Evolutionary conservation across 2,888 invertebrate genomes (phyloP).

Genomic region (Ptilodon capucinus): DNA sequence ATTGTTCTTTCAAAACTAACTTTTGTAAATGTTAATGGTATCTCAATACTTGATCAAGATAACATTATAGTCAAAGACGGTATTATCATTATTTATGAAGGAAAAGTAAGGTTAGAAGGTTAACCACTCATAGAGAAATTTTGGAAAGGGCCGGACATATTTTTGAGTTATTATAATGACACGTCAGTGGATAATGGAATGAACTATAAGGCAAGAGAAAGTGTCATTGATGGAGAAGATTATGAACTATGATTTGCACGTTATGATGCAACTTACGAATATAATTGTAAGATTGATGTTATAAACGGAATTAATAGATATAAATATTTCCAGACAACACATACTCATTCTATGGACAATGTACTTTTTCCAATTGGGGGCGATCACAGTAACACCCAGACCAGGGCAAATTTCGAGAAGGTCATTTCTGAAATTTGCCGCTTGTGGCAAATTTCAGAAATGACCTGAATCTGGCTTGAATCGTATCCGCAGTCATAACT

Average conservation of each 20-base stretch:
- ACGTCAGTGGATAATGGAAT: conserved; percentile 20
- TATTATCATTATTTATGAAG: not conserved
- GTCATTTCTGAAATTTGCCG: too few species aligned
- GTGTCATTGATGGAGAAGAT: conserved; percentile 16
- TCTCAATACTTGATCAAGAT: not conserved
- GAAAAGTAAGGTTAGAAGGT: conserved; percentile 41
- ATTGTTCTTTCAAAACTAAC: not conserved
- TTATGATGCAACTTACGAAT: conserved; percentile 20
- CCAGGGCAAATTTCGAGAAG: too few species aligned
- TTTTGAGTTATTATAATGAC: conserved; percentile 24
- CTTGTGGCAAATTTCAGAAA: too few species aligned
- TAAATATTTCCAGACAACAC: too few species aligned
- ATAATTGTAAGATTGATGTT: not conserved
- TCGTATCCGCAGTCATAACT: too few species aligned
- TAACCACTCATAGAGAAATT: conserved; percentile 34
- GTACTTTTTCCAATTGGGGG: too few species aligned
- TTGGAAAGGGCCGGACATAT: conserved; percentile 30
- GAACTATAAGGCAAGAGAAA: conserved; percentile 21
- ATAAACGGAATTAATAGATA: not conserved
- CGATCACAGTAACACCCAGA: too few species aligned
- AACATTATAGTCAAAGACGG: not conserved
- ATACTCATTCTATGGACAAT: too few species aligned
- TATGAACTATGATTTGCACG: conserved; percentile 17
- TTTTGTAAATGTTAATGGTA: not conserved
- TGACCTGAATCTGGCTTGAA: too few species aligned